Evolutionary conservation across 2,113 vertebrate species (phyloP).

Genomic region (Dipodomys merriami): DNA sequence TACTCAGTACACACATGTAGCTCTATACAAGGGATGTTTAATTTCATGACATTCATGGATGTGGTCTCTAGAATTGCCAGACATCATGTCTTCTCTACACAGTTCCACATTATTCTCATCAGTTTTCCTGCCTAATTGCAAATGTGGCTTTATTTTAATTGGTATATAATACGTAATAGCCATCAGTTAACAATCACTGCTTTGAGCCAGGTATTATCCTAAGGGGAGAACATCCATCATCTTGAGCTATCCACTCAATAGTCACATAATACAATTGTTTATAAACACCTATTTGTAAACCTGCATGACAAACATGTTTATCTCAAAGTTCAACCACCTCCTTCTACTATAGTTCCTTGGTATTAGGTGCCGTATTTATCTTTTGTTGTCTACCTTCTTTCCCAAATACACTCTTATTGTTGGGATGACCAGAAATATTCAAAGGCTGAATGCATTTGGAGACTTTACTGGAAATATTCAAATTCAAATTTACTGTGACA

Average conservation of each 20-base stretch:
- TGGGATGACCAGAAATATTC: not conserved
- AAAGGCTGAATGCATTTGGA: not conserved
- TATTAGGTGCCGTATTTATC: not conserved
- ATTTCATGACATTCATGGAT: not conserved
- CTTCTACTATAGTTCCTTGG: not conserved
- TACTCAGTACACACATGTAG: not conserved
- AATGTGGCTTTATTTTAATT: constrained; percentile 22
- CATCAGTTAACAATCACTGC: not conserved
- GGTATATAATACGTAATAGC: not conserved
- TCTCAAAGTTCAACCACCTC: constrained; percentile 11
- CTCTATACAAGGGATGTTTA: not conserved
- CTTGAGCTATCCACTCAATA: not conserved
- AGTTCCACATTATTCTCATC: not conserved
- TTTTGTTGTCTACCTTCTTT: not conserved
- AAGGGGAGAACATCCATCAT: not conserved
- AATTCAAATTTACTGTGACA: not conserved
- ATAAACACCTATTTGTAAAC: not conserved
- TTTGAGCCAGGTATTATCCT: not conserved
- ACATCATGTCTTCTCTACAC: not conserved
- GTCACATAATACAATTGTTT: not conserved
- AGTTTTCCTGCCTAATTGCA: not conserved
- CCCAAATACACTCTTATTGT: not conserved
- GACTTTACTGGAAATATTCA: not conserved
- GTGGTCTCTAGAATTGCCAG: not conserved
- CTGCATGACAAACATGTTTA: too few species aligned